Percentiles rank a stretch among this genome's conserved stretches.
These are phyloP conservation scores for Syndactyla subalaris DNA, from an alignment of 2,797 vertebrate genomes.

Conservation along the genomic window DNA sequence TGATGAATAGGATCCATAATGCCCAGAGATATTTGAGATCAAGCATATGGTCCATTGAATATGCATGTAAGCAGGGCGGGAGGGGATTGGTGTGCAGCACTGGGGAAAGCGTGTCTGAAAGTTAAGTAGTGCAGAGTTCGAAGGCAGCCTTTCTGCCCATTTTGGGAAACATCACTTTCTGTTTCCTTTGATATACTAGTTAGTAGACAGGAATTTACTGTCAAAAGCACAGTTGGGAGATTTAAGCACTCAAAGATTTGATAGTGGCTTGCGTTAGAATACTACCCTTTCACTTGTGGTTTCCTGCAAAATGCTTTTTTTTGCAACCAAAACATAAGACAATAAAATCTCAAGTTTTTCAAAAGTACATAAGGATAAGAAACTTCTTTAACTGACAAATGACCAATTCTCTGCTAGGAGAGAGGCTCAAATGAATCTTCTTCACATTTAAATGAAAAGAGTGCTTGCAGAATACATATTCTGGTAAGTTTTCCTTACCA, in stretches of 20 bases:
- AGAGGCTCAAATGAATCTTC: conserved; percentile 14
- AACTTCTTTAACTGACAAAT: conserved; percentile 44
- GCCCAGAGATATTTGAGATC: conserved; percentile 60
- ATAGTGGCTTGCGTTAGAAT: neutral
- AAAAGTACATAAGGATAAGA: neutral
- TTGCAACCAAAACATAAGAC: neutral
- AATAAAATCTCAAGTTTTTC: neutral
- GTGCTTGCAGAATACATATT: conserved; percentile 38
- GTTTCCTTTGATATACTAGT: neutral
- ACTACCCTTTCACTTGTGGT: neutral
- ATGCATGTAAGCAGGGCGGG: conserved; percentile 10
- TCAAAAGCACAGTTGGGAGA: neutral
- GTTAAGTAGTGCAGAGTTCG: neutral
- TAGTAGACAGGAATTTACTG: neutral
- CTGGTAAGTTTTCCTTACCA: conserved; percentile 63
- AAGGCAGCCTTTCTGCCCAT: neutral
- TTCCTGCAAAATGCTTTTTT: neutral
- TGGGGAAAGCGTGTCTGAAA: neutral
- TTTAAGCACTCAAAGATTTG: neutral
- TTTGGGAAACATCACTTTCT: neutral
- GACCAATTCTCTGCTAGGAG: neutral
- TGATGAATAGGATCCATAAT: conserved; percentile 67
- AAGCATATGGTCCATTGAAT: conserved; percentile 74
- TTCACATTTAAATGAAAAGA: conserved; percentile 51
- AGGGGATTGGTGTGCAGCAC: neutral